phyloP scores from a whole-genome alignment of 2,888 invertebrate genomes.

The Limnephilus marmoratus region DNA sequence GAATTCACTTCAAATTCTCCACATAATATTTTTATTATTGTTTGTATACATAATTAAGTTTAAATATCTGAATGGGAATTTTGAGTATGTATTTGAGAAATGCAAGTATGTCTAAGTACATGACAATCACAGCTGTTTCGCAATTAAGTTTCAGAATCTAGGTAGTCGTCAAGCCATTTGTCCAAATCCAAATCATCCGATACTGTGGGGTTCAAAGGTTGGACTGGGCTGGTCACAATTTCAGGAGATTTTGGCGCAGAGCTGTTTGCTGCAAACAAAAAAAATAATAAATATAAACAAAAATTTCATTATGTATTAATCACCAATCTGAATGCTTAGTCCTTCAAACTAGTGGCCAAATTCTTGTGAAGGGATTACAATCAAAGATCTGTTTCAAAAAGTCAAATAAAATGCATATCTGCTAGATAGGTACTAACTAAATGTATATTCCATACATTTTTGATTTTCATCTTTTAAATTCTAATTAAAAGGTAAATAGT shows the following conservation, averaged over 20 bases:
- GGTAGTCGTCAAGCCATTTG: constrained; percentile 76
- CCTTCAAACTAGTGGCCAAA: too few species aligned
- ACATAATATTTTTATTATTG: not conserved
- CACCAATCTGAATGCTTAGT: too few species aligned
- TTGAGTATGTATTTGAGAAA: not conserved
- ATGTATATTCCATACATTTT: not conserved
- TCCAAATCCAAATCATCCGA: constrained; percentile 70
- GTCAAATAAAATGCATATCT: too few species aligned
- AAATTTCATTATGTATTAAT: too few species aligned
- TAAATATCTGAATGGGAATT: not conserved
- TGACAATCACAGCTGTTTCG: not conserved
- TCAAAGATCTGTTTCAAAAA: too few species aligned
- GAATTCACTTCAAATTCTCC: not conserved
- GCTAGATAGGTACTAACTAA: too few species aligned
- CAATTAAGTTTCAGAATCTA: constrained; percentile 68
- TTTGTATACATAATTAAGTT: not conserved
- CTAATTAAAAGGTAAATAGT: too few species aligned
- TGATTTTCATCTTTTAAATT: too few species aligned
- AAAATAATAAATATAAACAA: not conserved
- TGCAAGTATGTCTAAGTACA: not conserved
- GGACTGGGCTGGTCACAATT: not conserved
- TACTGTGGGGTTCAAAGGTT: not conserved
- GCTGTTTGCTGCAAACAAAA: constrained; percentile 17
- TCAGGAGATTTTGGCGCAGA: not conserved
- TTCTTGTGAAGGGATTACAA: too few species aligned